These are phyloP conservation scores for Chroicocephalus ridibundus DNA, from an alignment of 2,113 vertebrate species.

Conservation along the genomic window DNA sequence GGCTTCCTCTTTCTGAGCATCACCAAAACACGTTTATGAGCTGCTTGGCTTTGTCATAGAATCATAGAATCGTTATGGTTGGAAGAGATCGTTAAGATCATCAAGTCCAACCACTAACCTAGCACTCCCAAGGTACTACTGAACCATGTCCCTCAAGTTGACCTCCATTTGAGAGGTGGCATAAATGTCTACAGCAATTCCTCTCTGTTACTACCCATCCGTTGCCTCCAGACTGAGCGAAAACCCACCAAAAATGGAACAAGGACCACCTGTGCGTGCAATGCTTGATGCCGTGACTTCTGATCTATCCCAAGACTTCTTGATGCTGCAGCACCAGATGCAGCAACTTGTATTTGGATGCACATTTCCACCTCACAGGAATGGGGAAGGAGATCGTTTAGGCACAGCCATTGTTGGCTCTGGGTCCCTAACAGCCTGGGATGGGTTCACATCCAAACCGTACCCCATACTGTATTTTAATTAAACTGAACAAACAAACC, in stretches of 20 bases:
- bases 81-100: background rate
- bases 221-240: background rate
- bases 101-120: background rate
- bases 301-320: background rate
- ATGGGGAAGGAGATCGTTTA: background rate
- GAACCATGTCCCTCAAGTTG: background rate
- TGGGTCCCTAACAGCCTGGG: background rate
- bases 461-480: constrained; percentile 48
- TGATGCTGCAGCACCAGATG: background rate
- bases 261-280: background rate
- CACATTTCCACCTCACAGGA: background rate
- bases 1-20: background rate
- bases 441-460: background rate
- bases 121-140: background rate
- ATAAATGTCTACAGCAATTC: background rate
- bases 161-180: background rate
- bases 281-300: accelerated
- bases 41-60: background rate
- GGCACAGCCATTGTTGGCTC: background rate
- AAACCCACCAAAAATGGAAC: background rate
- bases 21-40: background rate
- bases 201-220: background rate
- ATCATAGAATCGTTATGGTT: background rate
- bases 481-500: constrained; percentile 37
- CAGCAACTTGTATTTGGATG: background rate